phyloP scores from a whole-genome alignment of 2,888 invertebrate species.

The Drosophila siamana region DNA sequence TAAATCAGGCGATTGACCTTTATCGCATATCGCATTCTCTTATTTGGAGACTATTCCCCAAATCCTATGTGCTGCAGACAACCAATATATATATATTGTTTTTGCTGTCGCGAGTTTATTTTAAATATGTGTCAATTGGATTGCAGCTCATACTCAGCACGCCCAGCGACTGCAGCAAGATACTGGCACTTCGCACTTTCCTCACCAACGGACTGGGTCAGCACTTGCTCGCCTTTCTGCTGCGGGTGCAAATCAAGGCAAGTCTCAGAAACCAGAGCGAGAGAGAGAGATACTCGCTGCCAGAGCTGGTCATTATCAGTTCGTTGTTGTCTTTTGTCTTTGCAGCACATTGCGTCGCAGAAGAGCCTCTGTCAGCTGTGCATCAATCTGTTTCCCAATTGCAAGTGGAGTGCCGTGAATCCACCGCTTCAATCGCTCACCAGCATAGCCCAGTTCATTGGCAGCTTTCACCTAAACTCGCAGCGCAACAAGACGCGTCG shows the following conservation, averaged over 20 bases:
- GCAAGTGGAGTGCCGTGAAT: conserved; percentile 80
- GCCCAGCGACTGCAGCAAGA: conserved; percentile 84
- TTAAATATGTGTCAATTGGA: not conserved
- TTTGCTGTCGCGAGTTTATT: not conserved
- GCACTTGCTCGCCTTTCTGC: conserved; percentile 81
- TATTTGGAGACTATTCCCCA: no score
- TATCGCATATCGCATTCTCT: no score
- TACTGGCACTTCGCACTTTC: conserved; percentile 83
- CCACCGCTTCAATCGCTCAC: conserved; percentile 54
- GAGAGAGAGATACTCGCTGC: not conserved
- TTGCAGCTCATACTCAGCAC: conserved; percentile 82
- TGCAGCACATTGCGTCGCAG: conserved; percentile 83
- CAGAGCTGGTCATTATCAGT: conserved; percentile 10
- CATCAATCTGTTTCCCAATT: conserved; percentile 84
- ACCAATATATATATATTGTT: not conserved
- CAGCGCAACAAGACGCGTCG: conserved; percentile 57
- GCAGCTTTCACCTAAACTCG: conserved; percentile 73
- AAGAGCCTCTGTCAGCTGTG: conserved; percentile 82
- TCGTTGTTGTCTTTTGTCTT: conserved; percentile 4
- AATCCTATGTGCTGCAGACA: not conserved
- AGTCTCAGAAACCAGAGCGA: conserved; percentile 16
- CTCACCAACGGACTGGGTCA: conserved; percentile 83
- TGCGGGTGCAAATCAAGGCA: conserved; percentile 83
- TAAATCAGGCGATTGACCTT: no score
- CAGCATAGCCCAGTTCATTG: conserved; percentile 74